These are phyloP conservation scores for Pollenia labialis DNA, from an alignment of 2,888 invertebrate genomes.

Conservation along the genomic window DNA sequence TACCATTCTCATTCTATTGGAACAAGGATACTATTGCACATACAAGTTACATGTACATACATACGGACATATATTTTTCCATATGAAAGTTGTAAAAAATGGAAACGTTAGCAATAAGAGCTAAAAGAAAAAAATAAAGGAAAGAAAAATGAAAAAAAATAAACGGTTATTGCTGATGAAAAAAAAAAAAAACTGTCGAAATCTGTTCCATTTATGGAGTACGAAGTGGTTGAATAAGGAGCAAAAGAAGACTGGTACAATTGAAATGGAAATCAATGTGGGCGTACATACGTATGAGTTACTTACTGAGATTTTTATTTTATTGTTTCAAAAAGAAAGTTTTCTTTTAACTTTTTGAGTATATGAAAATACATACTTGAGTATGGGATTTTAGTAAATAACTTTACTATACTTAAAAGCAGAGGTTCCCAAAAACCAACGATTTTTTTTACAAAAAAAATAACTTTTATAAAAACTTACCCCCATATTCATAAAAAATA, in stretches of 20 bases:
- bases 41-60: background rate
- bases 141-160: conserved; percentile 43
- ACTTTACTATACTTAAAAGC: conserved; percentile 9
- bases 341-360: conserved; percentile 47
- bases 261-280: conserved; percentile 83
- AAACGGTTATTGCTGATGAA: conserved; percentile 70
- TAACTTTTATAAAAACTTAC: too few relatives aligned
- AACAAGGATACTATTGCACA: conserved; percentile 1
- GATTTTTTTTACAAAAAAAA: too few relatives aligned
- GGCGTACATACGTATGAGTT: conserved; percentile 82
- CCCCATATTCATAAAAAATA: too few relatives aligned
- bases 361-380: conserved; percentile 25
- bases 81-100: conserved; percentile 50
- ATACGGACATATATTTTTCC: conserved; percentile 37
- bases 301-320: conserved; percentile 78
- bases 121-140: conserved; percentile 19
- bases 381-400: conserved; percentile 35
- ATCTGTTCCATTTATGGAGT: conserved; percentile 42
- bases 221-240: conserved; percentile 21
- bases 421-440: conserved; percentile 7
- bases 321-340: conserved; percentile 70
- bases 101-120: conserved; percentile 44
- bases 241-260: conserved; percentile 70
- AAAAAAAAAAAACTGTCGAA: conserved; percentile 3
- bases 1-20: background rate